Percentiles rank a stretch among this genome's conserved stretches.
Conservation (phyloP, 2,113 vertebrate genomes). For the Pontoporia blainvillei region DNA sequence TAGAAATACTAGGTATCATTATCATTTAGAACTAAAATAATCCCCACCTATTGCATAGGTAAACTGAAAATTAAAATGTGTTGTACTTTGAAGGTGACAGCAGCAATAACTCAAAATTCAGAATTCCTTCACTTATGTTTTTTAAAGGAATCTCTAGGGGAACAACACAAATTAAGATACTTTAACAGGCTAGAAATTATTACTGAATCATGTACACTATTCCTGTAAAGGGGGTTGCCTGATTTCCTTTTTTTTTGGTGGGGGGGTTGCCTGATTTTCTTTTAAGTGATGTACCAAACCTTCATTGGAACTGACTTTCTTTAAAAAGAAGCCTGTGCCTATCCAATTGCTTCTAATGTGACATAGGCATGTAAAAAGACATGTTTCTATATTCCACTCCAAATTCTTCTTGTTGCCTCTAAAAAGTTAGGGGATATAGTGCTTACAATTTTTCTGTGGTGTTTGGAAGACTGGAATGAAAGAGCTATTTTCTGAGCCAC, state of each 20-base stretch:
- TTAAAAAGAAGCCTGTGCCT: background rate
- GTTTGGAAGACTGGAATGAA: background rate
- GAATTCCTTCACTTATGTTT: background rate
- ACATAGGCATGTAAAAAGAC: background rate
- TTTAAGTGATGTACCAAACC: background rate
- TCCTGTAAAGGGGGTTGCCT: background rate
- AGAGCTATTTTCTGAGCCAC: background rate
- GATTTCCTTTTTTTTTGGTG: background rate
- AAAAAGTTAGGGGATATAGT: background rate
- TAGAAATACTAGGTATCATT: background rate
- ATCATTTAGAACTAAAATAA: background rate
- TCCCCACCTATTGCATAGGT: background rate
- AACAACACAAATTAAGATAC: background rate
- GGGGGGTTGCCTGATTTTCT: background rate
- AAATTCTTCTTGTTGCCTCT: background rate
- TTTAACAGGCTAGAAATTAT: background rate
- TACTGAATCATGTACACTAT: background rate
- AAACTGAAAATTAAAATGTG: background rate
- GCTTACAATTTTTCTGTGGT: background rate
- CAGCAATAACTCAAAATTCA: background rate
- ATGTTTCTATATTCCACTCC: background rate
- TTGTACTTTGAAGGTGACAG: background rate
- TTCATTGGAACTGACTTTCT: background rate
- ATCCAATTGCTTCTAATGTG: background rate
- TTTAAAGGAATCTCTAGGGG: background rate